These are phyloP conservation scores for Battus philenor DNA, from an alignment of 1,140 invertebrate genomes.

Conservation along the genomic window DNA sequence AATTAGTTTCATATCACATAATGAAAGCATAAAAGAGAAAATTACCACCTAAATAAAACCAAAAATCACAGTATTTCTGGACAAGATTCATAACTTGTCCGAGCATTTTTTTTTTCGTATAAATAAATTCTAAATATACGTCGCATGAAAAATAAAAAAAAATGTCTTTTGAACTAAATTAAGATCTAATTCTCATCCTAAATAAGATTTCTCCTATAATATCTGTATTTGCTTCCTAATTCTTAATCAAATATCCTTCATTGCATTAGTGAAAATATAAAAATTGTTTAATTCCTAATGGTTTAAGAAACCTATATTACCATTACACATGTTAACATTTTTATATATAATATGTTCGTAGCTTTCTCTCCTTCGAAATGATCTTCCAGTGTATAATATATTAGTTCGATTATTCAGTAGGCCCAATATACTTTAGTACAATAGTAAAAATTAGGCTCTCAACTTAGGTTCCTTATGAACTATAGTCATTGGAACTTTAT, in stretches of 20 bases:
- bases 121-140: slow-evolving; percentile 66
- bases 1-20: slow-evolving; percentile 66
- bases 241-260: slow-evolving; percentile 62
- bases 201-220: slow-evolving; percentile 53
- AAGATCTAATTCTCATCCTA: slow-evolving; percentile 44
- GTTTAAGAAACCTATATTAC: slow-evolving; percentile 71
- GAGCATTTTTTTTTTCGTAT: slow-evolving; percentile 51
- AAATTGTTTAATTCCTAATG: slow-evolving; percentile 66
- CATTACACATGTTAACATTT: slow-evolving; percentile 68
- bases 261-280: slow-evolving; percentile 71
- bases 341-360: slow-evolving; percentile 58
- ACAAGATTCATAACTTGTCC: slow-evolving; percentile 61
- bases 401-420: slow-evolving; percentile 68
- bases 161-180: slow-evolving; percentile 70
- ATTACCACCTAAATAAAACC: slow-evolving; percentile 71
- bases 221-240: slow-evolving; percentile 50
- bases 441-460: slow-evolving; percentile 66
- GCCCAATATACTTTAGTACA: slow-evolving; percentile 58
- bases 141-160: slow-evolving; percentile 50
- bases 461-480: slow-evolving; percentile 42
- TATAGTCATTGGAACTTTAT: slow-evolving; percentile 55
- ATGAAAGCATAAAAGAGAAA: slow-evolving; percentile 59
- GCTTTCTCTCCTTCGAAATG: slow-evolving; percentile 27
- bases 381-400: slow-evolving; percentile 43
- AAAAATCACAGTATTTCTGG: slow-evolving; percentile 69